Conservation (phyloP, 2,888 invertebrate species). For the Neoaliturus tenellus region DNA sequence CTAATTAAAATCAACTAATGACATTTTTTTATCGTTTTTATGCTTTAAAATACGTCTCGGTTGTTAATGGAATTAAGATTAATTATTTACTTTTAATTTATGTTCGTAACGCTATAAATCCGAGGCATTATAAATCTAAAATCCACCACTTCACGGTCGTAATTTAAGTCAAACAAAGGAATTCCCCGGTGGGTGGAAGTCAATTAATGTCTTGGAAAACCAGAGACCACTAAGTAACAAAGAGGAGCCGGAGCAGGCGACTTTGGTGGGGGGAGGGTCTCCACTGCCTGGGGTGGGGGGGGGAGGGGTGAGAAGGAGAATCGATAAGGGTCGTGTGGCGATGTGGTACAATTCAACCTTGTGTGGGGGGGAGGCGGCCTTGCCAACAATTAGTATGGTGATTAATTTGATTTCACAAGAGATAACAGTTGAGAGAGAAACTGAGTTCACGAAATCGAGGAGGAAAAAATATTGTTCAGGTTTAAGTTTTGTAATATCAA, state of each 20-base stretch:
- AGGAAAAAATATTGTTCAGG: no score
- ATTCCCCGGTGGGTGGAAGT: neutral
- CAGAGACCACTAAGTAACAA: neutral
- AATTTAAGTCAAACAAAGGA: neutral
- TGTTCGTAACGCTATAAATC: no score
- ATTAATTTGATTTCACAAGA: neutral
- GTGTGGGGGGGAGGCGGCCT: neutral
- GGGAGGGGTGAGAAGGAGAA: neutral
- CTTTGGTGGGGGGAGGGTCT: neutral
- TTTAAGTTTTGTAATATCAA: no score
- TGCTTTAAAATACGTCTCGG: no score
- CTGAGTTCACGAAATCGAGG: no score
- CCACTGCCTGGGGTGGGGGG: neutral
- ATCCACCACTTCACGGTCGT: no score
- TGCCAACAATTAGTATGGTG: slow-evolving; percentile 13
- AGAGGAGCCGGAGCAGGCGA: neutral
- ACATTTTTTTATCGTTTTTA: no score
- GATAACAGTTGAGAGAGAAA: neutral
- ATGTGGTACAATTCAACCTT: slow-evolving; percentile 10
- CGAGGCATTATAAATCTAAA: no score
- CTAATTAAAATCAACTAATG: no score
- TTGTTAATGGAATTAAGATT: no score
- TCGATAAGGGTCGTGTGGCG: slow-evolving; percentile 14
- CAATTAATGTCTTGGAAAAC: neutral
- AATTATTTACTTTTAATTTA: no score